Evolutionary conservation across 2,797 vertebrate species (phyloP).

Genomic region (Neostethus bicornis): DNA sequence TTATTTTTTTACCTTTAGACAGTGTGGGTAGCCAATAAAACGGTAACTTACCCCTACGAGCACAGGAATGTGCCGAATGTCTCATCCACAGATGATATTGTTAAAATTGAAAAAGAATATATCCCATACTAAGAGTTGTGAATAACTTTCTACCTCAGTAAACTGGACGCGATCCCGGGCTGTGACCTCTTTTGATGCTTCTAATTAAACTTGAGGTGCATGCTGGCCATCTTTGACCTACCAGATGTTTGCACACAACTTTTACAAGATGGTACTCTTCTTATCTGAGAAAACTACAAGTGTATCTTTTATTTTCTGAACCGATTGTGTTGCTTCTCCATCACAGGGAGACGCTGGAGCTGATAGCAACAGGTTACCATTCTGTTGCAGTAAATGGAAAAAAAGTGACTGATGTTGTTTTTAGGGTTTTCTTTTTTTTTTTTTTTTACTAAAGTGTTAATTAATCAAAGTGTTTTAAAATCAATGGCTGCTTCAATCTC

Average conservation of each 20-base stretch:
- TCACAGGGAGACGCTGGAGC: no score
- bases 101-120: not conserved
- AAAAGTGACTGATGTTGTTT: no score
- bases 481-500: not conserved
- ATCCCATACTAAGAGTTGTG: constrained; percentile 6
- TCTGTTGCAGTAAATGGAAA: no score
- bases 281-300: not conserved
- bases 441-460: no score
- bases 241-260: constrained; percentile 20
- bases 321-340: no score
- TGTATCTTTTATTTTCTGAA: no score
- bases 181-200: constrained; percentile 17
- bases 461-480: no score
- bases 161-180: constrained; percentile 42
- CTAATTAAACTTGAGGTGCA: constrained; percentile 15
- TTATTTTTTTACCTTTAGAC: constrained; percentile 44
- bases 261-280: constrained; percentile 23
- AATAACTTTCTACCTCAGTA: constrained; percentile 50
- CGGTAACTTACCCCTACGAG: constrained; percentile 35
- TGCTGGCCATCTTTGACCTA: constrained; percentile 19
- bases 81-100: constrained; percentile 20
- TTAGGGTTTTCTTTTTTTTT: no score
- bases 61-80: constrained; percentile 45
- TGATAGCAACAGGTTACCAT: no score
- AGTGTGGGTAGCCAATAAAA: constrained; percentile 51